Conservation (phyloP, 2,113 vertebrate genomes). For the Chaenocephalus aceratus region DNA sequence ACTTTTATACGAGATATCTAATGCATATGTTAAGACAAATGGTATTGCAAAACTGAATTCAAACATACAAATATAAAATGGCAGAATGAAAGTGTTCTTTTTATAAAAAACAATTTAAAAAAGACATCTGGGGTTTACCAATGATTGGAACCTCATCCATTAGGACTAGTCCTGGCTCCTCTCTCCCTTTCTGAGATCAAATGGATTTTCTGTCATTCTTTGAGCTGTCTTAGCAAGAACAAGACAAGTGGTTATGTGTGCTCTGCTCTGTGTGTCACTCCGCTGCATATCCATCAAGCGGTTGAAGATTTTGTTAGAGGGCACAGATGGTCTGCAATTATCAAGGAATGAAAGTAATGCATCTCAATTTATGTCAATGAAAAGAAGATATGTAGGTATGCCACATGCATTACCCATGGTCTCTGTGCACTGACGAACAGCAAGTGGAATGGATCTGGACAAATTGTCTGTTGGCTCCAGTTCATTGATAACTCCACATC, state of each 20-base stretch:
- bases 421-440: conserved; percentile 52
- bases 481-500: conserved; percentile 44
- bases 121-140: conserved; percentile 16
- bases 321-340: conserved; percentile 80
- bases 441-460: conserved; percentile 55
- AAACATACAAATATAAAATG: neutral
- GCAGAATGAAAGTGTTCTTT: neutral
- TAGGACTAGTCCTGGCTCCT: conserved; percentile 34
- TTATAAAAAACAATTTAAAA: neutral
- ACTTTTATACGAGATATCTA: neutral
- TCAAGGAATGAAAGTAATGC: conserved; percentile 76
- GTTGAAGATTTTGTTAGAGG: conserved; percentile 68
- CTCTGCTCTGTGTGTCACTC: conserved; percentile 64
- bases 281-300: conserved; percentile 73
- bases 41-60: neutral
- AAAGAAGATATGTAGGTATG: conserved; percentile 72
- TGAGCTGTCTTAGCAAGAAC: conserved; percentile 58
- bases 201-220: conserved; percentile 77
- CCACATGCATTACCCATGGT: conserved; percentile 67
- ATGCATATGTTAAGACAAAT: neutral
- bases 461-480: conserved; percentile 57
- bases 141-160: conserved; percentile 52
- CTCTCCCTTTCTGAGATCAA: conserved; percentile 55
- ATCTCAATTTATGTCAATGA: conserved; percentile 77
- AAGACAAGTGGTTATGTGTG: conserved; percentile 69